Base-by-base conservation (phyloP, 2,888 invertebrate species). In the Hipparchia semele region DNA sequence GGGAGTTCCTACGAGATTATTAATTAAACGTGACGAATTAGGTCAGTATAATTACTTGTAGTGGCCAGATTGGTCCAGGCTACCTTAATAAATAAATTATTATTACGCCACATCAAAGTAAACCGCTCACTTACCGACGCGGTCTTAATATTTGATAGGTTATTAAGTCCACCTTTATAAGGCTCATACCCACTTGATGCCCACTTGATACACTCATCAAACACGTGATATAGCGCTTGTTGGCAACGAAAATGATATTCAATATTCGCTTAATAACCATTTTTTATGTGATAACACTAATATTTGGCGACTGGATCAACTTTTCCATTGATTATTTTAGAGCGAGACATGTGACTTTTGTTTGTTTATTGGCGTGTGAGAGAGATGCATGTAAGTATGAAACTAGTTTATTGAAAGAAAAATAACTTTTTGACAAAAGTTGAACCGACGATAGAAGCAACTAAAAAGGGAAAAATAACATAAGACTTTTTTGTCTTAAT, bases 291-390 rank as follows among this genome's bases (percentile, higher is more conserved):
- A 13, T 80, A 3, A 64, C 80, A 2, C n/a, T 73, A 0, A 73
- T 70, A 72, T 71, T 75, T 2, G 77, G 81, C 9, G 72, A 74
- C 6, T 72, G 66, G 7, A 58, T 82, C 0, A 68, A 79, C 0
- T 81, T 87, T 54, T 74, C 80, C 9, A 33, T 84, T 5, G 81
- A 84, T 56, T 88, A 87, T 66, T 86, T 89, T 62, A 79, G 77
- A 51, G 76, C 79, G 6, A 81, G 82, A 45, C 58, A 45, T 12
- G 68, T 68, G 61, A 59, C 64, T 23, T 79, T 75, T 65, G 13
- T 86, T 2, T 88, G 87, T 68, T 65, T 88, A 23, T 61, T 88
- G 5, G 78, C 79, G 2, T 87, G 87, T 77, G 75, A 73, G 3
- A 73, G 77, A 9, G 64, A 62, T 10, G 13, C 39, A 67, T 73